Conservation (phyloP, 2,797 vertebrate species). For the Trachops cirrhosus region DNA sequence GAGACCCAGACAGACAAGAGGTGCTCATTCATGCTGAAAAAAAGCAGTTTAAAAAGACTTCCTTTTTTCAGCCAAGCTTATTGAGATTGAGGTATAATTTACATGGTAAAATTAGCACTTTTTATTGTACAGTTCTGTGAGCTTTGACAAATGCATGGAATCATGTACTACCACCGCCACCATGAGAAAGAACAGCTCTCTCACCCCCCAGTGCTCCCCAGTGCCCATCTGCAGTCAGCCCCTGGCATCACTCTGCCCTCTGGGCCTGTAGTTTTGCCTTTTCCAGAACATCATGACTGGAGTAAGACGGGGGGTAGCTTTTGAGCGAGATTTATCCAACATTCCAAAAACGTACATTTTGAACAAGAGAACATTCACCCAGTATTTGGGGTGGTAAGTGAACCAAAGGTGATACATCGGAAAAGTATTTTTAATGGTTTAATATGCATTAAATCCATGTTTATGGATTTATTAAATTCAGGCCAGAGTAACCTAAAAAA, state of each 20-base stretch:
- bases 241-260: rapidly evolving
- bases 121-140: rapidly evolving
- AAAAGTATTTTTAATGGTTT: not conserved
- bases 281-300: not conserved
- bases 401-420: not conserved
- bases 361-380: not conserved
- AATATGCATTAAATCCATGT: not conserved
- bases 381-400: too few species aligned
- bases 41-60: not conserved
- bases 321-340: not conserved
- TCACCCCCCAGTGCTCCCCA: rapidly evolving
- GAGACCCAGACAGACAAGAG: not conserved
- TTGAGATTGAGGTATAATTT: not conserved
- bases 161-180: not conserved
- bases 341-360: not conserved
- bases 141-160: not conserved
- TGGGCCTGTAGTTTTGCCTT: rapidly evolving
- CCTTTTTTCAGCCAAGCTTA: not conserved
- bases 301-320: not conserved
- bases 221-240: too few species aligned
- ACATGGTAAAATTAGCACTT: not conserved
- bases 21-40: not conserved
- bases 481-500: not conserved
- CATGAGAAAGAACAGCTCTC: too few species aligned
- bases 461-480: not conserved